phyloP scores from a whole-genome alignment of 2,888 invertebrate genomes.

The Actias luna region DNA sequence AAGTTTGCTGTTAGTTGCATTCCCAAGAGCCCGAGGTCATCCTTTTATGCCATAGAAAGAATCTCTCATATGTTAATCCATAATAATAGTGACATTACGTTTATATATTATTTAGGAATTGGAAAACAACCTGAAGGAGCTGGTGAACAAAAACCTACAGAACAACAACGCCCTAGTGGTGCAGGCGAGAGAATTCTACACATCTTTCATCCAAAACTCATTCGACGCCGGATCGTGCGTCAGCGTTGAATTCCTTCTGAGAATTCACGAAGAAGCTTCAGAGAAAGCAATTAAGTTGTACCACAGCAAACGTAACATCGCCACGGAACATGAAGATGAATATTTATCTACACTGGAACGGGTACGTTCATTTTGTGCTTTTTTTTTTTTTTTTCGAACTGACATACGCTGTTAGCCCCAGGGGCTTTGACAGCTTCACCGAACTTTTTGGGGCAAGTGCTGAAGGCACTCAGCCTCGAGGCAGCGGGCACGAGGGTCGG shows the following conservation, averaged over 20 bases:
- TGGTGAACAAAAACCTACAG: slow-evolving; percentile 21
- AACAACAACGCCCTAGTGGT: slow-evolving; percentile 27
- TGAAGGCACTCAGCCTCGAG: too few species aligned
- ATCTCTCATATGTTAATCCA: too few species aligned
- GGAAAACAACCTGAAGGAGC: slow-evolving; percentile 21
- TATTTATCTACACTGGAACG: neutral
- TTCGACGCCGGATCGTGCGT: slow-evolving; percentile 56
- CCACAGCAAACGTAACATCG: slow-evolving; percentile 20
- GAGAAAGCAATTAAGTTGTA: slow-evolving; percentile 19
- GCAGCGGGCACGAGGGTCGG: too few species aligned
- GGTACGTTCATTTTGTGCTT: neutral
- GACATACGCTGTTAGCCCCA: too few species aligned
- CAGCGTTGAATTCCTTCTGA: slow-evolving; percentile 22
- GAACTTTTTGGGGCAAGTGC: too few species aligned
- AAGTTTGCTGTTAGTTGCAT: too few species aligned
- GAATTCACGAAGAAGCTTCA: slow-evolving; percentile 17
- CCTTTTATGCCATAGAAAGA: too few species aligned
- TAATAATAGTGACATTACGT: too few species aligned
- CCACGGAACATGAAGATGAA: neutral
- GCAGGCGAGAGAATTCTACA: slow-evolving; percentile 25
- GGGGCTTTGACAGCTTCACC: too few species aligned
- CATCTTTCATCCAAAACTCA: slow-evolving; percentile 30
- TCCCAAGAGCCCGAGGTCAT: too few species aligned
- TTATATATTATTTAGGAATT: slow-evolving; percentile 21
- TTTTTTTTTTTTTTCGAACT: too few species aligned